A percentile compares a stretch with the other conserved stretches of the same genome.
These are phyloP conservation scores for Lethenteron reissneri DNA, from an alignment of 2,113 vertebrate species.

Conservation along the genomic window DNA sequence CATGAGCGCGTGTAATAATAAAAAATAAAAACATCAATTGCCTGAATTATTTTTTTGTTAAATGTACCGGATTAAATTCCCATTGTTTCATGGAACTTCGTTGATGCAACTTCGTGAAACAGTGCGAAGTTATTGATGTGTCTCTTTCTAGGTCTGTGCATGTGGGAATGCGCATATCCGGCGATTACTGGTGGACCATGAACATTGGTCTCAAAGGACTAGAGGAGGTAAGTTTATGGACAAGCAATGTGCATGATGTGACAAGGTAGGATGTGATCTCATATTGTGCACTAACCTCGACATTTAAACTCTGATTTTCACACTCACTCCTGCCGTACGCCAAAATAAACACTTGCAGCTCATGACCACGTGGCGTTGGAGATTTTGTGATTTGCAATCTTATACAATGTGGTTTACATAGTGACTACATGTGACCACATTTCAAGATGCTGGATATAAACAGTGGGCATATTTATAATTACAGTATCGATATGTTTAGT, in stretches of 20 bases:
- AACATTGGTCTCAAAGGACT: slow-evolving; percentile 27
- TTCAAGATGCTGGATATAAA: neutral
- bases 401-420: neutral
- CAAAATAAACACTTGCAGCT: neutral
- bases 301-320: neutral
- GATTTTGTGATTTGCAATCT: too few relatives aligned
- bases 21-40: neutral
- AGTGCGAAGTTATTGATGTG: too few relatives aligned
- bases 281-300: neutral
- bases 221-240: slow-evolving; percentile 30
- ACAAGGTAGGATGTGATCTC: neutral
- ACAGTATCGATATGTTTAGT: slow-evolving; percentile 1
- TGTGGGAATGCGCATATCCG: slow-evolving; percentile 40
- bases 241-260: neutral
- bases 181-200: slow-evolving; percentile 68
- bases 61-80: neutral
- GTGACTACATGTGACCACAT: neutral
- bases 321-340: neutral
- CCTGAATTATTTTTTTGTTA: neutral
- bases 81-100: neutral
- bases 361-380: too few relatives aligned
- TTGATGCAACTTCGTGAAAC: neutral
- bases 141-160: slow-evolving; percentile 31
- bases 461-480: neutral
- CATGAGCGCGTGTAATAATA: neutral